These are phyloP conservation scores for Aphelenchoides fujianensis DNA, from an alignment of 1,140 invertebrate species.

Conservation along the genomic window DNA sequence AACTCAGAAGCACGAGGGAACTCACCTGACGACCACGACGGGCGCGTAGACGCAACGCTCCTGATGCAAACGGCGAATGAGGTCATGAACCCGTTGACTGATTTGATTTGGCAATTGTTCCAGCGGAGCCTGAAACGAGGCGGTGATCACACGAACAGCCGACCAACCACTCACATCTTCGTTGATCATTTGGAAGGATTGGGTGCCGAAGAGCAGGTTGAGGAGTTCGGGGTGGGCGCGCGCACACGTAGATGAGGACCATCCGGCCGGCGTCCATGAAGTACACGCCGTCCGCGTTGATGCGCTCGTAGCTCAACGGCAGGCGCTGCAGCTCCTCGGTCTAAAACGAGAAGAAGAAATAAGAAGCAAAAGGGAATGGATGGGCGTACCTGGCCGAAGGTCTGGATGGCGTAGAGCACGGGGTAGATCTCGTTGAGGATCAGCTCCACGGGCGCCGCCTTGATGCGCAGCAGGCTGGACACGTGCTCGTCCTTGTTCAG, in stretches of 20 bases:
- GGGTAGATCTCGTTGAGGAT: conserved; percentile 86
- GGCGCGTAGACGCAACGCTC: conserved; percentile 76
- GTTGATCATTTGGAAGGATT: conserved; percentile 70
- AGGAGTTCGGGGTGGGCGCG: conserved; percentile 75
- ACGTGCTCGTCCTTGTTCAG: conserved; percentile 86
- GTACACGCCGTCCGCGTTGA: conserved; percentile 84
- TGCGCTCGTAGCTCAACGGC: conserved; percentile 70
- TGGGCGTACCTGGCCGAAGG: conserved; percentile 67
- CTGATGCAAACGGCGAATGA: conserved; percentile 79
- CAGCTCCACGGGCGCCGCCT: conserved; percentile 76
- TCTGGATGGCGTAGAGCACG: conserved; percentile 84
- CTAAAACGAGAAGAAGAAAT: conserved; percentile 11
- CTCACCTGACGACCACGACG: conserved; percentile 78
- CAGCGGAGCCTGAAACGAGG: conserved; percentile 70
- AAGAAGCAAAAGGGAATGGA: conserved; percentile 26
- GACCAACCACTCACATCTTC: conserved; percentile 67
- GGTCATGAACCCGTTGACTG: conserved; percentile 75
- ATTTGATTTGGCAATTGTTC: conserved; percentile 75
- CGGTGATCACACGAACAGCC: conserved; percentile 28
- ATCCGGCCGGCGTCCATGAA: conserved; percentile 80
- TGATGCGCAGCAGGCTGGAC: conserved; percentile 87
- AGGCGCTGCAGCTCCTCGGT: conserved; percentile 63
- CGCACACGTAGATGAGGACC: conserved; percentile 81
- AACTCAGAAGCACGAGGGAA: conserved; percentile 18
- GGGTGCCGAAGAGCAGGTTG: conserved; percentile 71